These are phyloP conservation scores for Psettodes erumei DNA, from an alignment of 2,113 vertebrate genomes.

Conservation along the genomic window DNA sequence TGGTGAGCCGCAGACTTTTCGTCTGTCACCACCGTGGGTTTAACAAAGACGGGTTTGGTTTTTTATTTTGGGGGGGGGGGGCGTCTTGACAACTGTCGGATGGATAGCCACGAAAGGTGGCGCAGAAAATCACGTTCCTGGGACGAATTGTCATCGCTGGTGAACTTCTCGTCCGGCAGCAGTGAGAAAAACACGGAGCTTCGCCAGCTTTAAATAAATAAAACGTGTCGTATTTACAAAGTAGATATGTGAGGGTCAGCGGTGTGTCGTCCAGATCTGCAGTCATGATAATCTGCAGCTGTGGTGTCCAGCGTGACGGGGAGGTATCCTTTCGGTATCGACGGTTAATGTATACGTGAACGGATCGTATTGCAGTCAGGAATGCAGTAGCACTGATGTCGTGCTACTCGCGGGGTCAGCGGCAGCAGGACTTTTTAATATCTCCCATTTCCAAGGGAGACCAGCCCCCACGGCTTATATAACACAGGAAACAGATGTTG, in stretches of 20 bases:
- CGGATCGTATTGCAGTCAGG: slow-evolving; percentile 12
- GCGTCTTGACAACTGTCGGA: neutral
- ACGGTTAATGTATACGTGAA: neutral
- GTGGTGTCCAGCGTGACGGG: neutral
- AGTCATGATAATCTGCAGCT: neutral
- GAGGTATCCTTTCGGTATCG: neutral
- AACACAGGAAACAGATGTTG: slow-evolving; percentile 83
- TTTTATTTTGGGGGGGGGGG: neutral
- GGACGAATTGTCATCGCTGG: neutral
- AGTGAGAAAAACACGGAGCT: neutral
- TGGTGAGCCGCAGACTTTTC: neutral
- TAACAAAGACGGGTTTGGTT: neutral
- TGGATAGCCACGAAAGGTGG: neutral
- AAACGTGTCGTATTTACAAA: neutral
- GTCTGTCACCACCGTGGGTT: neutral
- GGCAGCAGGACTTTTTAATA: slow-evolving; percentile 74
- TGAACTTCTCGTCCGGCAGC: neutral
- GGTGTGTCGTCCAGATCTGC: neutral
- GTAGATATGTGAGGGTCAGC: neutral
- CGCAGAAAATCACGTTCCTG: neutral
- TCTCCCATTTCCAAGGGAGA: slow-evolving; percentile 66
- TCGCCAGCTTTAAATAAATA: neutral
- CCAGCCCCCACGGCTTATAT: slow-evolving; percentile 78
- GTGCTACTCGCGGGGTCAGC: slow-evolving; percentile 64
- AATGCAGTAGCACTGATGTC: slow-evolving; percentile 51